phyloP scores from a whole-genome alignment of 2,797 vertebrate genomes.

The Esox masquinongy region DNA sequence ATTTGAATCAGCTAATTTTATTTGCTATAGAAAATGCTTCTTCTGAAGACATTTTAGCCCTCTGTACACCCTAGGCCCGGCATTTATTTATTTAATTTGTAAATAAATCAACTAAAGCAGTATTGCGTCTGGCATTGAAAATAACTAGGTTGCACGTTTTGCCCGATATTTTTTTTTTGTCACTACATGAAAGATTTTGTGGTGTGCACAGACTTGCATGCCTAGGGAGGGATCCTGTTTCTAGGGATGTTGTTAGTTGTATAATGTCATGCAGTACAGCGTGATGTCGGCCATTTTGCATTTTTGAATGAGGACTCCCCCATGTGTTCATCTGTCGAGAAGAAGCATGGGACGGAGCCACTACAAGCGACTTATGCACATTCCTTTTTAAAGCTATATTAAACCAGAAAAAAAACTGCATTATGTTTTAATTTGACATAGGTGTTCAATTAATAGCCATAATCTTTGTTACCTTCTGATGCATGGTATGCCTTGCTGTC shows the following conservation, averaged over 20 bases:
- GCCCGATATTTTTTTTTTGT: not conserved
- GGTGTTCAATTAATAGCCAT: not conserved
- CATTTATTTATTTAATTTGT: conserved; percentile 6
- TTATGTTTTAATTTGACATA: not conserved
- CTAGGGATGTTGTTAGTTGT: not conserved
- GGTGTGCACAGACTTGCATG: not conserved
- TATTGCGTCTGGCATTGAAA: conserved; percentile 21
- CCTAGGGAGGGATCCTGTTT: not conserved
- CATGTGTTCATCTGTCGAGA: not conserved
- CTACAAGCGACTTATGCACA: not conserved
- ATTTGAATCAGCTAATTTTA: not conserved
- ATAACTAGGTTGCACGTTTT: conserved; percentile 12
- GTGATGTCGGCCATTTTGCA: conserved; percentile 18
- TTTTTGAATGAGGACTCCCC: conserved; percentile 16
- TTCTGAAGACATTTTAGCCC: not conserved
- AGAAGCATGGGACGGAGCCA: not conserved
- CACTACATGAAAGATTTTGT: not conserved
- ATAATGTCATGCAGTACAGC: not conserved
- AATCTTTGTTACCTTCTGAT: not conserved
- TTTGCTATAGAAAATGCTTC: not conserved
- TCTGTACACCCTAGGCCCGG: not conserved
- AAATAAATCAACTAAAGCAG: conserved; percentile 28
- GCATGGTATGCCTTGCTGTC: not conserved
- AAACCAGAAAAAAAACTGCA: not conserved
- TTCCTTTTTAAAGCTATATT: not conserved